phyloP scores from a whole-genome alignment of 2,797 vertebrate species.

The Bovichtus variegatus region DNA sequence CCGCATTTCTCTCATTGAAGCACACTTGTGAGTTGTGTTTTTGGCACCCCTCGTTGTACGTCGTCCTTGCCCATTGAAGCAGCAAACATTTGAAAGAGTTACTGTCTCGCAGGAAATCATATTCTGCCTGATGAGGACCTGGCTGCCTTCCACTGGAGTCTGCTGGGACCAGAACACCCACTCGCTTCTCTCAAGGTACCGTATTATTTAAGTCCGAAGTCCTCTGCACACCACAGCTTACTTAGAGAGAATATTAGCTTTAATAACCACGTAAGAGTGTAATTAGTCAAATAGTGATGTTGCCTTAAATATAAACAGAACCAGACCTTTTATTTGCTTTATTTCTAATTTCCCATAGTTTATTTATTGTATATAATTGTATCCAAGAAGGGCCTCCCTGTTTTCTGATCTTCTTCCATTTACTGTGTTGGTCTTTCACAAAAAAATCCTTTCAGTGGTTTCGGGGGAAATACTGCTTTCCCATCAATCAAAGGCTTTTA shows the following conservation, averaged over 20 bases:
- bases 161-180: conserved; percentile 95
- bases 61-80: conserved; percentile 13
- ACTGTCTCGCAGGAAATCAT: conserved; percentile 89
- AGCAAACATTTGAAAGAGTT: conserved; percentile 31
- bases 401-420: neutral
- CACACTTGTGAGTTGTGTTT: conserved; percentile 4
- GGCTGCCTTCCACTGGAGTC: conserved; percentile 96
- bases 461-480: neutral
- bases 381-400: neutral
- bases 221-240: neutral
- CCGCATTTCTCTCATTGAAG: neutral
- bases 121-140: conserved; percentile 96
- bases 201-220: conserved; percentile 44
- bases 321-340: neutral
- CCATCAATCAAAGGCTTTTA: neutral
- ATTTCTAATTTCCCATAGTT: neutral
- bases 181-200: conserved; percentile 95
- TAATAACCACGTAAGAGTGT: neutral
- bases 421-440: neutral
- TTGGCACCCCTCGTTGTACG: neutral
- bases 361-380: neutral
- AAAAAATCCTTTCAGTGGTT: neutral
- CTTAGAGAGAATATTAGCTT: neutral
- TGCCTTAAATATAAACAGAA: too few species aligned
- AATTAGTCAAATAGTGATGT: neutral